phyloP scores from a whole-genome alignment of 2,888 invertebrate species.

The Chrysomela aeneicollis region DNA sequence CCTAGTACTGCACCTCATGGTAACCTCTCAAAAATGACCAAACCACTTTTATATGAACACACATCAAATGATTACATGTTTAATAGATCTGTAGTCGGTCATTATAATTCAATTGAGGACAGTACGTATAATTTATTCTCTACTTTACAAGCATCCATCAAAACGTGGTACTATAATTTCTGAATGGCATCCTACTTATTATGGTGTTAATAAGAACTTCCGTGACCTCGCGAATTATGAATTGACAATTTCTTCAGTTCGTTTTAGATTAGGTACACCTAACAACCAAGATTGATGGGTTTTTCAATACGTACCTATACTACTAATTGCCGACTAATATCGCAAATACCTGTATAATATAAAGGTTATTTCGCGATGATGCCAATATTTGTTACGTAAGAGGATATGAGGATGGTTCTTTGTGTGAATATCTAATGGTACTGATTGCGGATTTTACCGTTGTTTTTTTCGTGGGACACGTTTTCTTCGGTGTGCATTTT shows the following conservation, averaged over 20 bases:
- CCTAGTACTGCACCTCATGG: too few relatives aligned
- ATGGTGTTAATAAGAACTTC: background rate
- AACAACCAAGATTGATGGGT: background rate
- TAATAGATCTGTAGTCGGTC: background rate
- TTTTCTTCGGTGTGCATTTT: background rate
- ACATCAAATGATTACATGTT: background rate
- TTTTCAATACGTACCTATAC: too few relatives aligned
- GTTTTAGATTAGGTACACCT: background rate
- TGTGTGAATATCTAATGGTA: background rate
- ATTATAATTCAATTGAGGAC: background rate
- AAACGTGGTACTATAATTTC: background rate
- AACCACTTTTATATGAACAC: background rate
- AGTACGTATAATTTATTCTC: background rate
- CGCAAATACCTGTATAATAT: too few relatives aligned
- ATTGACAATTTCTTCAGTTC: background rate
- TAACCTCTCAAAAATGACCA: too few relatives aligned
- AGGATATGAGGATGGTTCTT: slow-evolving; percentile 4
- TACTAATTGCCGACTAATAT: too few relatives aligned
- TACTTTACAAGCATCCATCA: background rate
- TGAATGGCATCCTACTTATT: background rate
- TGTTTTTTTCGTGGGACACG: background rate
- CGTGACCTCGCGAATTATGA: background rate
- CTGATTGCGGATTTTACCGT: slow-evolving; percentile 2
- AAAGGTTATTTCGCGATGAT: background rate
- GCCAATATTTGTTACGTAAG: background rate